Base-by-base conservation (phyloP, 2,888 invertebrate species). In the Panzeria rudis region DNA sequence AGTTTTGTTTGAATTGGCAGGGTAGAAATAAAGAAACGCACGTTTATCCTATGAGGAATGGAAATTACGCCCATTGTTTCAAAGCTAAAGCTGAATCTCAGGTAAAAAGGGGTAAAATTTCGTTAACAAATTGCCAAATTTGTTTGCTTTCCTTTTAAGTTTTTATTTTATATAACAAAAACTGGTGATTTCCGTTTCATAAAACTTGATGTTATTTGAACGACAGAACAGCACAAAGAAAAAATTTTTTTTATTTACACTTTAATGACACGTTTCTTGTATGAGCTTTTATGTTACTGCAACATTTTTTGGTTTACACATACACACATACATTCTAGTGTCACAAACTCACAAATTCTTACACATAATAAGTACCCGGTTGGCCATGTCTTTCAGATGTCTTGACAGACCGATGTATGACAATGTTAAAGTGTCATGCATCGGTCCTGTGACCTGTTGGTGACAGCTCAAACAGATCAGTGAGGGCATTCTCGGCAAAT, bases 81-180 rank as follows among this genome's bases (percentile, higher is more conserved):
- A 35, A 38, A 54, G n/a, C n/a, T n/a, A n/a, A n/a, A n/a, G 59
- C 52, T 64, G 25, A 20, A 13, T 50, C 61, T 61, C 64, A 68
- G 68, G 82, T 54, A 41, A 35, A 52, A 47, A 56, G 52, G 62
- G 62, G 23, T 35, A 50, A 29, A 32, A 35, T 62, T 69, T 59
- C 32, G 47, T 75, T 71, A 84, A 79, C 79, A 84, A 84, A 84
- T 84, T 84, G 69, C 64, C 64, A 79, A 84, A 69, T 78, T 78
- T 69, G 69, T 78, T 78, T 69, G 68, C 20, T 50, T 75, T 25
- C 11, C 41, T 64, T 41, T 66, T 32, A 29, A 64, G 47, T 54
- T 20, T 35, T 44, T 17, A 47, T 13, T 35, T 68, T 59, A 52
- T 29, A 62, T 38, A 64, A 17, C 11, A 64, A 56, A 82, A 78